A percentile compares a stretch with the other conserved stretches of the same genome.
These are phyloP conservation scores for Cheiracanthium punctorium DNA, from an alignment of 2,888 invertebrate species.

Conservation along the genomic window DNA sequence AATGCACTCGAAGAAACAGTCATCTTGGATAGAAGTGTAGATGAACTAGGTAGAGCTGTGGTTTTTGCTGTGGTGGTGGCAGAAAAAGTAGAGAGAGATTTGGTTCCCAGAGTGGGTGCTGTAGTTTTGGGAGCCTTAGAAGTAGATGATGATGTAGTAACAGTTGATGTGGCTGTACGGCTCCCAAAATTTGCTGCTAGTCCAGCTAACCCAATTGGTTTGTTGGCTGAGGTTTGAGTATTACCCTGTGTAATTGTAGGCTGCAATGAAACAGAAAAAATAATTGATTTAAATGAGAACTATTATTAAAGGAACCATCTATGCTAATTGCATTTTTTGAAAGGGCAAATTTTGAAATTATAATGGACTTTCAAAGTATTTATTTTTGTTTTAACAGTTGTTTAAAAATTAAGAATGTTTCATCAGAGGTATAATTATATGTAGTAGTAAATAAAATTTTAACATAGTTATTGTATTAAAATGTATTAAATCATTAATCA, in stretches of 20 bases:
- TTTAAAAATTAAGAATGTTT: too few species aligned
- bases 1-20: conserved; percentile 20
- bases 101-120: neutral
- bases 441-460: too few species aligned
- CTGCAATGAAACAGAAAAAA: conserved; percentile 25
- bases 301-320: too few species aligned
- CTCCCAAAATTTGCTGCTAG: conserved; percentile 76
- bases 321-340: too few species aligned
- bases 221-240: conserved; percentile 72
- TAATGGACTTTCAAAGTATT: too few species aligned
- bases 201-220: conserved; percentile 76
- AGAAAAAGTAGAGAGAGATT: conserved; percentile 29
- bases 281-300: too few species aligned
- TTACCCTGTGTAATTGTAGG: conserved; percentile 55
- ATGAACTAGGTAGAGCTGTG: conserved; percentile 20
- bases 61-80: conserved; percentile 26
- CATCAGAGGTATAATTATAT: too few species aligned
- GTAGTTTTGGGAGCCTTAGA: conserved; percentile 27
- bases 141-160: conserved; percentile 65
- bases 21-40: conserved; percentile 21
- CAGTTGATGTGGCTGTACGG: conserved; percentile 70
- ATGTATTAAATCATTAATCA: too few species aligned
- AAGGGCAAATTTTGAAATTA: too few species aligned
- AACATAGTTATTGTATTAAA: too few species aligned
- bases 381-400: too few species aligned